phyloP scores from a whole-genome alignment of 2,797 vertebrate species.

The Cryptoblepharus egeriae region DNA sequence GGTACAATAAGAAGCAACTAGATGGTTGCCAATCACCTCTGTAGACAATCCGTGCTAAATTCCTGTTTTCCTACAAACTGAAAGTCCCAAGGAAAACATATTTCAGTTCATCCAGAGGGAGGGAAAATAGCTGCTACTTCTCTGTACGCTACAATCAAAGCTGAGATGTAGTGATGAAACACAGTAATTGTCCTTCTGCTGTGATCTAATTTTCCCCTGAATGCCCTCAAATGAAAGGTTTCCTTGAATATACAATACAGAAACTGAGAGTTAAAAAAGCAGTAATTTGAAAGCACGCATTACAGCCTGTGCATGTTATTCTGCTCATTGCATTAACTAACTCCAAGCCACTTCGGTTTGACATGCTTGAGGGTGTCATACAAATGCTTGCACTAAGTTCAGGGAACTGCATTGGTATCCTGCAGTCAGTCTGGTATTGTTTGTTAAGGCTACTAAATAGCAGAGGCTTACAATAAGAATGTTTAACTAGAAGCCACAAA shows the following conservation, averaged over 20 bases:
- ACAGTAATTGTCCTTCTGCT: conserved; percentile 60
- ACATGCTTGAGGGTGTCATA: conserved; percentile 41
- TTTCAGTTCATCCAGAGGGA: conserved; percentile 18
- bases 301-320: conserved; percentile 31
- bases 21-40: not conserved
- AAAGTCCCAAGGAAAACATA: conserved; percentile 15
- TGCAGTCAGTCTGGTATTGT: conserved; percentile 33
- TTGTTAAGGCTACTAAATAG: conserved; percentile 67
- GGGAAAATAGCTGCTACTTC: conserved; percentile 26
- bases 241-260: conserved; percentile 59
- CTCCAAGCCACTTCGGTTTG: conserved; percentile 53
- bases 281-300: conserved; percentile 63
- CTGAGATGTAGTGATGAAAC: conserved; percentile 53
- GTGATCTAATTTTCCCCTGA: conserved; percentile 61
- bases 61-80: not conserved
- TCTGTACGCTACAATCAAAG: conserved; percentile 55
- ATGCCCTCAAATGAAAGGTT: conserved; percentile 65
- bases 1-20: not conserved
- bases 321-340: conserved; percentile 58
- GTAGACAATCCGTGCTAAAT: not conserved
- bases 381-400: conserved; percentile 48
- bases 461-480: conserved; percentile 51
- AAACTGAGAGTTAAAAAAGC: conserved; percentile 42
- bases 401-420: conserved; percentile 46
- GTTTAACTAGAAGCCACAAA: conserved; percentile 69